Conservation (phyloP, 2,888 invertebrate genomes). For the Troilus luridus region DNA sequence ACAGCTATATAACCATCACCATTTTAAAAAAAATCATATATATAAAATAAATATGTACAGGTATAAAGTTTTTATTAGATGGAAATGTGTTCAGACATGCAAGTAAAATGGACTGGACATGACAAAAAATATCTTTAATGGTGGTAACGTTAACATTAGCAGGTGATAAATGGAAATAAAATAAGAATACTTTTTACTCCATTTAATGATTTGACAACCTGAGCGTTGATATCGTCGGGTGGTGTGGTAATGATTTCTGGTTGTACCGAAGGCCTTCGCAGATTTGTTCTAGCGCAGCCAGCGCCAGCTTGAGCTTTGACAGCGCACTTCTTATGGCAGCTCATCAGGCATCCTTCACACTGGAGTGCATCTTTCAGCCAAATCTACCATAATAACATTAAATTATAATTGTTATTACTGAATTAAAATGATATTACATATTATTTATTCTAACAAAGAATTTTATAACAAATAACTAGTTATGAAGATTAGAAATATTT, state of each 20-base stretch:
- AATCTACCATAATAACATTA: constrained; percentile 74
- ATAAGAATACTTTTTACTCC: background rate
- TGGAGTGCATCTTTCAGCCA: constrained; percentile 97
- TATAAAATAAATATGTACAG: background rate
- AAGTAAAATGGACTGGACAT: background rate
- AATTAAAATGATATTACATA: background rate
- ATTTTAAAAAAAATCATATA: background rate
- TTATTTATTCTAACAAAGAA: background rate
- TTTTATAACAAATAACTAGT: background rate
- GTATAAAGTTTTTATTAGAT: background rate
- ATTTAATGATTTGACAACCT: constrained; percentile 59
- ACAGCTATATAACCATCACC: constrained; percentile 56
- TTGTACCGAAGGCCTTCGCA: constrained; percentile 65
- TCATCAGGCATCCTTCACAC: constrained; percentile 89
- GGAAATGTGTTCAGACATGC: background rate
- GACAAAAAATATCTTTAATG: constrained; percentile 11
- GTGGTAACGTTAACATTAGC: background rate
- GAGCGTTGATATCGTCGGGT: constrained; percentile 65
- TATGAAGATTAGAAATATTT: too few species aligned
- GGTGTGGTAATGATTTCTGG: constrained; percentile 67
- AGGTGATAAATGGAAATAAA: background rate
- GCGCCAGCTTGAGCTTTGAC: constrained; percentile 82
- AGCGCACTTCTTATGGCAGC: constrained; percentile 96
- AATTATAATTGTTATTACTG: background rate
- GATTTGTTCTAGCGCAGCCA: constrained; percentile 64